Conservation (phyloP, 2,797 vertebrate genomes). For the Craterocephalus amniculus region DNA sequence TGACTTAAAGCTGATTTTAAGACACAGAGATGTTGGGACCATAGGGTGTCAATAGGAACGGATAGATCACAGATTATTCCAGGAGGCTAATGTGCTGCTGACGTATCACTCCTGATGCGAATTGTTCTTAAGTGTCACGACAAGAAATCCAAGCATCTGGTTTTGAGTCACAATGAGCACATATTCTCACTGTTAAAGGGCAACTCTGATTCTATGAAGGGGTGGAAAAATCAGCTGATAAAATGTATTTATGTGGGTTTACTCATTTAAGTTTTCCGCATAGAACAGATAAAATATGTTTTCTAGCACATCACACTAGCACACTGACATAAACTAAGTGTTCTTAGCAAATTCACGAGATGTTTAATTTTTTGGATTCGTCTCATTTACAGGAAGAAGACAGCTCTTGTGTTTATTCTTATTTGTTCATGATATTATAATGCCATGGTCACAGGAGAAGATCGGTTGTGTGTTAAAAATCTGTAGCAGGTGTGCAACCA, state of each 20-base stretch:
- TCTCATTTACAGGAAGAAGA: neutral
- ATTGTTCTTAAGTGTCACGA: conserved; percentile 37
- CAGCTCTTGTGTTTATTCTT: conserved; percentile 35
- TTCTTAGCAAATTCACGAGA: neutral
- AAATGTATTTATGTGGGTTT: neutral
- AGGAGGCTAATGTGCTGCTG: conserved; percentile 4
- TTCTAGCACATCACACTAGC: too few species aligned
- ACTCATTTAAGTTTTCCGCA: neutral
- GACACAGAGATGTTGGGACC: conserved; percentile 1
- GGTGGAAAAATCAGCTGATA: neutral
- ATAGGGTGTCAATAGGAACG: neutral
- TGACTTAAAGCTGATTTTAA: conserved; percentile 10
- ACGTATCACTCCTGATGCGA: conserved; percentile 29
- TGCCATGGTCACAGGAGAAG: conserved; percentile 33
- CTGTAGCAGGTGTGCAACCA: conserved; percentile 70
- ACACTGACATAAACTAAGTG: neutral
- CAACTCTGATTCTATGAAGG: neutral
- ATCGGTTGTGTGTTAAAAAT: conserved; percentile 70
- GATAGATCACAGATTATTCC: conserved; percentile 14
- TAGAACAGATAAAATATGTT: too few species aligned
- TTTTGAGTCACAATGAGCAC: conserved; percentile 10
- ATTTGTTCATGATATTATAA: conserved; percentile 52
- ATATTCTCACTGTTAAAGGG: neutral
- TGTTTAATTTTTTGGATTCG: neutral
- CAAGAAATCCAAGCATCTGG: conserved; percentile 23